phyloP scores from a whole-genome alignment of 2,888 invertebrate species.

The Epirrhoe alternata region DNA sequence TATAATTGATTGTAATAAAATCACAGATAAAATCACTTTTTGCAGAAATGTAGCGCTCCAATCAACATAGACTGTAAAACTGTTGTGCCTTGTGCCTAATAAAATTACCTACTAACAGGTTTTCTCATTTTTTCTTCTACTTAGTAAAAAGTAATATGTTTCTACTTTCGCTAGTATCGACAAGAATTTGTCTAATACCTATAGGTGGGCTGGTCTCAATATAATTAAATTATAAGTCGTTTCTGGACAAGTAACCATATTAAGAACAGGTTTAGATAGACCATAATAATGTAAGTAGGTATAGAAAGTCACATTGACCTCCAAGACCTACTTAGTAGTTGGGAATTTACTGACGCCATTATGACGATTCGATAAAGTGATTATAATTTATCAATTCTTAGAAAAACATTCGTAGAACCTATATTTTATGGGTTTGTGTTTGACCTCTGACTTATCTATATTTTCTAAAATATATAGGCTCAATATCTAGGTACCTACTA shows the following conservation, averaged over 20 bases:
- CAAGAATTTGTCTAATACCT: constrained; percentile 7
- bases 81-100: too few relatives aligned
- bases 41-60: too few relatives aligned
- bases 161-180: constrained; percentile 1
- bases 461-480: too few relatives aligned
- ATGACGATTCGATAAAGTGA: constrained; percentile 3
- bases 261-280: constrained; percentile 11
- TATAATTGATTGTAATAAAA: too few relatives aligned
- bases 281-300: constrained; percentile 13
- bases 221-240: constrained; percentile 25
- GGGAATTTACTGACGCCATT: constrained; percentile 15
- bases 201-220: constrained; percentile 3
- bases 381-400: constrained; percentile 4
- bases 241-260: constrained; percentile 14
- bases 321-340: constrained; percentile 12
- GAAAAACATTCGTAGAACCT: not conserved
- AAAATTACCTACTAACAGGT: too few relatives aligned
- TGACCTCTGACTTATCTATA: too few relatives aligned
- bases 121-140: too few relatives aligned
- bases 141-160: not conserved
- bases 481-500: too few relatives aligned
- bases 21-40: too few relatives aligned
- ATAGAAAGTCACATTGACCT: constrained; percentile 32
- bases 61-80: too few relatives aligned
- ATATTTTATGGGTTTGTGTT: too few relatives aligned